Percentiles rank a stretch among this genome's conserved stretches.
Evolutionary conservation across 1,140 invertebrate genomes (phyloP).

Genomic region (Camponotus floridanus): DNA sequence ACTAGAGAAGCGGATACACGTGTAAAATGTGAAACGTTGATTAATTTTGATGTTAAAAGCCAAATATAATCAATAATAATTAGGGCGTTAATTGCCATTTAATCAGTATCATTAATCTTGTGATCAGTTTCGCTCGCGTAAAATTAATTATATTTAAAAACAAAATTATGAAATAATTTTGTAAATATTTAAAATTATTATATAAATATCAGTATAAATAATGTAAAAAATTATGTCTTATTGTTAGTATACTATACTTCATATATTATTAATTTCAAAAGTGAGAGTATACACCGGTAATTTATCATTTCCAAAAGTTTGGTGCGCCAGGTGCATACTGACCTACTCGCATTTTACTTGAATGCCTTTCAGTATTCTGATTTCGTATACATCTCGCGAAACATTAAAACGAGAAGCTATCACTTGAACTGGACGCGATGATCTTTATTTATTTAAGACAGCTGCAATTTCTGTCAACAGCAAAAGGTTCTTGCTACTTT

Average conservation of each 20-base stretch:
- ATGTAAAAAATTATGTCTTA: neutral
- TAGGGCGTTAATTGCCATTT: neutral
- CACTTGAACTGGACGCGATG: neutral
- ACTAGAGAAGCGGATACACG: neutral
- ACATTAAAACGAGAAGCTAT: constrained; percentile 33
- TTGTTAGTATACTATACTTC: neutral
- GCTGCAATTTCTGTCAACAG: constrained; percentile 54
- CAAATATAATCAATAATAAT: neutral
- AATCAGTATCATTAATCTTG: neutral
- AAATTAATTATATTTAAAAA: neutral
- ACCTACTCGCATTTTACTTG: neutral
- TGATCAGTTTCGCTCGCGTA: neutral
- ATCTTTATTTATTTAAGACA: constrained; percentile 57
- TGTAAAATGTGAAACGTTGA: neutral
- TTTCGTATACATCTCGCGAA: constrained; percentile 33
- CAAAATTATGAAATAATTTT: neutral
- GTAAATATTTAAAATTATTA: neutral
- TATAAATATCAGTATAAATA: neutral
- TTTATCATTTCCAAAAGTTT: neutral
- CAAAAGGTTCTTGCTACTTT: constrained; percentile 51
- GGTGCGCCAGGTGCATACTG: neutral
- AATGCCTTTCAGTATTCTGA: neutral
- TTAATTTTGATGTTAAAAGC: neutral
- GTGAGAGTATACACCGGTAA: neutral
- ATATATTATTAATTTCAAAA: neutral